These are phyloP conservation scores for Gryon sp. DNA, from an alignment of 1,140 invertebrate species.

Conservation along the genomic window DNA sequence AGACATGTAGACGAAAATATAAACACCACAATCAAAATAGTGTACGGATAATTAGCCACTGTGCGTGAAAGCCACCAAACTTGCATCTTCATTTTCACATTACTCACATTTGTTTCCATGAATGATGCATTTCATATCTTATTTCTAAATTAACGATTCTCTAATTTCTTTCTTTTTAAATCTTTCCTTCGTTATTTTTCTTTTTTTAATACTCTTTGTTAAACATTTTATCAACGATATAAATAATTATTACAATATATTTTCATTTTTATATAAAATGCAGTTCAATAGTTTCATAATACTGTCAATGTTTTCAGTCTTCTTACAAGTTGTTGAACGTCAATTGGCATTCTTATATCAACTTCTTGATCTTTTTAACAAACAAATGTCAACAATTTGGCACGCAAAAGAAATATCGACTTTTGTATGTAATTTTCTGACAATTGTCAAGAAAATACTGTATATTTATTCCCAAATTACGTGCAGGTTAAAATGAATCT, in stretches of 20 bases:
- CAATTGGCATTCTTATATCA: neutral
- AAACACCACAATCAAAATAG: conserved; percentile 84
- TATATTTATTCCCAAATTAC: no score
- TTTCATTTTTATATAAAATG: neutral
- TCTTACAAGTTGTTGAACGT: neutral
- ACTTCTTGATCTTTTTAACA: neutral
- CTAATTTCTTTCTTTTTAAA: no score
- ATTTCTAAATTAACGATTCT: no score
- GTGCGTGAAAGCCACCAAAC: conserved; percentile 81
- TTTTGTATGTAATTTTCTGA: no score
- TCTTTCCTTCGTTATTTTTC: neutral
- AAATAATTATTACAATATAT: neutral
- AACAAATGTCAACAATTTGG: neutral
- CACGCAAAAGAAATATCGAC: no score
- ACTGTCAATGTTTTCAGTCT: conserved; percentile 7
- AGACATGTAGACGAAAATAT: conserved; percentile 85
- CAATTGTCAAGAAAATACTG: no score
- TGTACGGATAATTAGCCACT: conserved; percentile 87
- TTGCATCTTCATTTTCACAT: conserved; percentile 66
- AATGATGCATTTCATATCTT: conserved; percentile 30
- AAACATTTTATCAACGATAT: neutral
- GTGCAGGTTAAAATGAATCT: no score
- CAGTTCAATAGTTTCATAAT: conserved; percentile 3
- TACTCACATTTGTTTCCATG: conserved; percentile 39
- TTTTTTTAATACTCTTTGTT: neutral